Conservation (phyloP, 2,888 invertebrate genomes). For the Dasypogon diadema region DNA sequence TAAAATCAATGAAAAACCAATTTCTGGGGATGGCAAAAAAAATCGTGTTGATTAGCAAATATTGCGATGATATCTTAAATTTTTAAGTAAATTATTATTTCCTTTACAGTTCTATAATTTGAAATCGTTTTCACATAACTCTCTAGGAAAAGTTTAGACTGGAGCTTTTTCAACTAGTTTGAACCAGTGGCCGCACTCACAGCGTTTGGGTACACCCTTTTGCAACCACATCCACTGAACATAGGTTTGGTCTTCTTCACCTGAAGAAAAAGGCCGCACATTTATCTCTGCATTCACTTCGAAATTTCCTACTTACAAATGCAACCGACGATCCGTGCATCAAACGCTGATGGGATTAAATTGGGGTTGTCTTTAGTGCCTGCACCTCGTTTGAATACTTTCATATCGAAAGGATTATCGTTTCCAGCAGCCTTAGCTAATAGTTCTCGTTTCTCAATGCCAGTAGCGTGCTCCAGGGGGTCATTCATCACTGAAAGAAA, state of each 20-base stretch:
- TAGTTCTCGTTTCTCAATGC: constrained; percentile 90
- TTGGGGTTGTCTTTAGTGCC: constrained; percentile 90
- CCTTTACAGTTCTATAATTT: constrained; percentile 54
- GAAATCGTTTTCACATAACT: constrained; percentile 16
- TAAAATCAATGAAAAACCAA: too few species aligned
- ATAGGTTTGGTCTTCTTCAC: constrained; percentile 89
- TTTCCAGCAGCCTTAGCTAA: constrained; percentile 88
- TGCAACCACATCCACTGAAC: constrained; percentile 97
- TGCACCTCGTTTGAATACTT: constrained; percentile 81
- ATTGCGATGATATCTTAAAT: constrained; percentile 26
- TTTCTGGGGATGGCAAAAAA: constrained; percentile 14
- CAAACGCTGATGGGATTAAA: constrained; percentile 89
- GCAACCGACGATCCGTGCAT: constrained; percentile 93
- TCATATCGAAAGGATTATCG: constrained; percentile 88
- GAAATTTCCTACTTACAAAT: constrained; percentile 75
- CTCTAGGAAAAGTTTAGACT: constrained; percentile 70
- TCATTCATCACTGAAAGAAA: constrained; percentile 80
- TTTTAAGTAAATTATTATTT: constrained; percentile 53
- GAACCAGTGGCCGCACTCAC: constrained; percentile 98
- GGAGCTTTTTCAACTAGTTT: constrained; percentile 85
- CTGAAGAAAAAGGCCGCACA: constrained; percentile 65
- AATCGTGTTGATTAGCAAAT: constrained; percentile 21
- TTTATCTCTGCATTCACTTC: too few species aligned
- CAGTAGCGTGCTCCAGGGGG: constrained; percentile 92
- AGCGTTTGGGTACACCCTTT: constrained; percentile 88